These are phyloP conservation scores for Malthinus flaveolus DNA, from an alignment of 2,888 invertebrate genomes.

Conservation along the genomic window DNA sequence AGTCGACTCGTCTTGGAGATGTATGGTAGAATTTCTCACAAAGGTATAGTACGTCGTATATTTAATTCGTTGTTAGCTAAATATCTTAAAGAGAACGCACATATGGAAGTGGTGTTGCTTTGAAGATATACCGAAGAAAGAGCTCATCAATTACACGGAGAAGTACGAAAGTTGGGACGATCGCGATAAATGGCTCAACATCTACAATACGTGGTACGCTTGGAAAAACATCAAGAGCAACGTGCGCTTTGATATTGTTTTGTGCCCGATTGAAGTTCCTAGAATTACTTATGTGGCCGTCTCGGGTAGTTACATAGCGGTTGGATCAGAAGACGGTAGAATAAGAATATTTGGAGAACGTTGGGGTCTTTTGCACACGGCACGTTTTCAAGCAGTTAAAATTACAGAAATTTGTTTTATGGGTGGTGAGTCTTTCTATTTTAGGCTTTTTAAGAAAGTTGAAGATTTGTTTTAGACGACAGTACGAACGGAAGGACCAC, in stretches of 20 bases:
- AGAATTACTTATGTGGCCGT: slow-evolving; percentile 49
- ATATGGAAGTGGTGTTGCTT: slow-evolving; percentile 50
- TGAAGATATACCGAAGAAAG: slow-evolving; percentile 48
- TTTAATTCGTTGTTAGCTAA: slow-evolving; percentile 11
- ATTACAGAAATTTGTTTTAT: slow-evolving; percentile 47
- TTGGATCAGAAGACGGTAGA: slow-evolving; percentile 50
- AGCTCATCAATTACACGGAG: slow-evolving; percentile 46
- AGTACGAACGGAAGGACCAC: slow-evolving; percentile 16
- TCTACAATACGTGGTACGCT: slow-evolving; percentile 49
- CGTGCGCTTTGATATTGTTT: slow-evolving; percentile 44
- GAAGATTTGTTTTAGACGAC: slow-evolving; percentile 28
- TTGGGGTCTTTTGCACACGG: slow-evolving; percentile 44
- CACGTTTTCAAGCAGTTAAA: slow-evolving; percentile 46
- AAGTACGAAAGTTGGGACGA: slow-evolving; percentile 40
- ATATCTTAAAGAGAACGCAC: slow-evolving; percentile 43
- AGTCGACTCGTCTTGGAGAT: slow-evolving; percentile 42
- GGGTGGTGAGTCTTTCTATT: slow-evolving; percentile 28
- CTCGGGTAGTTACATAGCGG: slow-evolving; percentile 48
- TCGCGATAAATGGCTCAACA: slow-evolving; percentile 44
- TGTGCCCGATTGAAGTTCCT: slow-evolving; percentile 45
- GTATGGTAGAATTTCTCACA: slow-evolving; percentile 46
- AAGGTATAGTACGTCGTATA: slow-evolving; percentile 35
- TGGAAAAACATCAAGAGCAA: slow-evolving; percentile 45
- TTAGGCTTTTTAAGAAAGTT: no score
- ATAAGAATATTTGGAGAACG: slow-evolving; percentile 44